Base-by-base conservation (phyloP, 2,113 vertebrate genomes). In the Macrotus californicus region DNA sequence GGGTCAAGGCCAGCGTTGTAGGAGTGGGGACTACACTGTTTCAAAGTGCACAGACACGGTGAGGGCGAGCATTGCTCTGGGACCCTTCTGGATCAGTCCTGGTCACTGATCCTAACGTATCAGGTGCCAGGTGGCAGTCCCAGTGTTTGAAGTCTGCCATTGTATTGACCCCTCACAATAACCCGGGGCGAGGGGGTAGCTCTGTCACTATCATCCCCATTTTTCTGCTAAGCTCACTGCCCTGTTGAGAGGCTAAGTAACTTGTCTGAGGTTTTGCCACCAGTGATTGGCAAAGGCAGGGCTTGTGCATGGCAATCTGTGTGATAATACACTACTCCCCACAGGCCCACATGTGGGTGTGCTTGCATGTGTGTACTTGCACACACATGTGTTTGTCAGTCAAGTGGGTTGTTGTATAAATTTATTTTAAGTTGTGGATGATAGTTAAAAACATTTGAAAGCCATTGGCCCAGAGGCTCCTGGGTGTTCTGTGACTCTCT, bases 401-500 rank as follows among this genome's bases (percentile, higher is more conserved):
- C 48, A 80, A 21, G 39, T 7, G 29, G 18, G 34, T 29, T 22
- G 3, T 43, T 46, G 66, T 19, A 29, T 13, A 76, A 41, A 80
- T 61, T 90, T 79, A 52, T 76, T 92, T 95, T 64, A 82, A 92
- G 43, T 7, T 84, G 50, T 39, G n/a, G 39, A 10, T 56, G 31
- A 24, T 26, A 12, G 41, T 88, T 70, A 70, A 79, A 87, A 39
- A 46, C 0, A 5, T 43, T 67, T 56, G 73, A 67, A 85, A 91
- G 39, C 72, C 67, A 31, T 50, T 36, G 61, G 82, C 18, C 75
- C 72, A 15, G 36, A 70, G 52, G 54, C 46, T 77, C 43, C 80
- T 41, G n/a, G 16, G 34, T 64, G 31, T n/a, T n/a, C n/a, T 54
- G 73, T 69, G 15, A 5, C 50, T 26, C 26, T n/a, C 41, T 43